Evolutionary conservation across 2,888 invertebrate genomes (phyloP).

Genomic region (Scrobipalpa atriplicella): DNA sequence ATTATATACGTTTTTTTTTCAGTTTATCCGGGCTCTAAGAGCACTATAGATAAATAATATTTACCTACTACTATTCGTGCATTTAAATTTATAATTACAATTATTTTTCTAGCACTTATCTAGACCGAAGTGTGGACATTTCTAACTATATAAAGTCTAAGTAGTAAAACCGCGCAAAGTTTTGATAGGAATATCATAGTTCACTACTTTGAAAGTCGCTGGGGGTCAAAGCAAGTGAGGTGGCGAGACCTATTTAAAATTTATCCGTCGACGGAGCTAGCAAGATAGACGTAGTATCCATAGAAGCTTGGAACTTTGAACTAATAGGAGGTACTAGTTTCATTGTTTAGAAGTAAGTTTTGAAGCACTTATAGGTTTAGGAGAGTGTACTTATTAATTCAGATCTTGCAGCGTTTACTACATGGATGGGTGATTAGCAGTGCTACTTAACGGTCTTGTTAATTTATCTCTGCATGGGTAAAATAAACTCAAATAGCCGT

Average conservation of each 20-base stretch:
- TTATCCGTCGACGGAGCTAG: neutral
- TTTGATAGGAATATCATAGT: conserved; percentile 5
- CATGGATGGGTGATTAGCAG: too few relatives aligned
- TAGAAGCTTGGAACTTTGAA: neutral
- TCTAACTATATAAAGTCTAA: neutral
- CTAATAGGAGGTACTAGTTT: neutral
- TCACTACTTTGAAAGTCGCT: neutral
- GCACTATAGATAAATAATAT: too few relatives aligned
- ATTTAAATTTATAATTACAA: too few relatives aligned
- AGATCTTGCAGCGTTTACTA: neutral
- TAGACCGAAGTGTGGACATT: neutral
- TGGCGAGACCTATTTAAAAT: conserved; percentile 9
- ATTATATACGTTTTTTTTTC: too few relatives aligned
- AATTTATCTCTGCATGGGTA: too few relatives aligned
- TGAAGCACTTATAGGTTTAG: neutral
- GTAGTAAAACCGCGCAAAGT: conserved; percentile 1
- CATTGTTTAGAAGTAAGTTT: neutral
- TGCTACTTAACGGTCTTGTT: too few relatives aligned
- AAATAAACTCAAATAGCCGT: too few relatives aligned
- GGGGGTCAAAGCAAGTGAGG: conserved; percentile 14
- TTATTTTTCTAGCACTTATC: neutral
- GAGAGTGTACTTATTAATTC: neutral
- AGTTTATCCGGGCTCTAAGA: too few relatives aligned
- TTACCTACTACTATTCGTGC: too few relatives aligned
- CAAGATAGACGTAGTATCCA: neutral